These are phyloP conservation scores for Megaptera novaeangliae DNA, from an alignment of 2,113 vertebrate species.

Conservation along the genomic window DNA sequence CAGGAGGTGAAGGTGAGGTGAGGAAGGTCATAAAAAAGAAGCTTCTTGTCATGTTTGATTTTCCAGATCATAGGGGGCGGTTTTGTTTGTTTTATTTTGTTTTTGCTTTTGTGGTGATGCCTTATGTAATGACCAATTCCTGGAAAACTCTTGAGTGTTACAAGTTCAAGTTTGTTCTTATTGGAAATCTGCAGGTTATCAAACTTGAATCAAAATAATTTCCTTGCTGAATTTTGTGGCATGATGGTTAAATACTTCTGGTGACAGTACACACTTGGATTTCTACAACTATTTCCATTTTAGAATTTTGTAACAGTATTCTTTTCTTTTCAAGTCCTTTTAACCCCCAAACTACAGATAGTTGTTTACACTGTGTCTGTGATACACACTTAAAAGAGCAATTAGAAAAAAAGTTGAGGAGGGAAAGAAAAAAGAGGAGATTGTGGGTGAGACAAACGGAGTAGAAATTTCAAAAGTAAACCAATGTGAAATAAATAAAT, in stretches of 20 bases:
- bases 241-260: neutral
- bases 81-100: neutral
- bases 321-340: neutral
- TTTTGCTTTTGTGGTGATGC: slow-evolving; percentile 43
- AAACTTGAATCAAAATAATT: slow-evolving; percentile 42
- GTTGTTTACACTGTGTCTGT: neutral
- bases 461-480: neutral
- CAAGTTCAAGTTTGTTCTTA: slow-evolving; percentile 53
- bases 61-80: slow-evolving; percentile 51
- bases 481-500: neutral
- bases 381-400: neutral
- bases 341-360: neutral
- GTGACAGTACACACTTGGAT: neutral
- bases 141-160: slow-evolving; percentile 35
- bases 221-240: neutral
- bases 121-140: slow-evolving; percentile 63
- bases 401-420: neutral
- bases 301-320: neutral
- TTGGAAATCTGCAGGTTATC: slow-evolving; percentile 57
- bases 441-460: neutral
- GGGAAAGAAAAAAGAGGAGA: neutral
- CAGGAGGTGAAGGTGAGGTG: neutral
- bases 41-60: slow-evolving; percentile 50
- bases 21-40: neutral
- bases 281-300: slow-evolving; percentile 29